These are phyloP conservation scores for Dryadula phaetusa DNA, from an alignment of 2,888 invertebrate genomes.

Conservation along the genomic window DNA sequence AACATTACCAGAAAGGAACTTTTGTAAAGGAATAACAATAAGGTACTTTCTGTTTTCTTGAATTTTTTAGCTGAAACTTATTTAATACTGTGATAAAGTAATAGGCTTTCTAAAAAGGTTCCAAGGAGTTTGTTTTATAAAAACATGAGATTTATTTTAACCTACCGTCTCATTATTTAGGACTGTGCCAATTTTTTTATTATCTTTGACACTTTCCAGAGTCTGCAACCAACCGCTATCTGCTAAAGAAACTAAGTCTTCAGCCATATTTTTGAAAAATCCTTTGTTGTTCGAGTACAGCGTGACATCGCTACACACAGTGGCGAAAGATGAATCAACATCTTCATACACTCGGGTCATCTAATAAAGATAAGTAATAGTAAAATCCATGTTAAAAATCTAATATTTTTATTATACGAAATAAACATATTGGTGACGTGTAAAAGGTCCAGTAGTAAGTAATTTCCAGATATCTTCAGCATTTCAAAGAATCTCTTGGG, in stretches of 20 bases:
- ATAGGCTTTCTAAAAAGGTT: background rate
- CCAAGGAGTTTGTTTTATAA: conserved; percentile 8
- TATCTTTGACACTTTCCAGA: conserved; percentile 85
- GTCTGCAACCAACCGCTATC: conserved; percentile 85
- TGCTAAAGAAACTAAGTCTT: conserved; percentile 82
- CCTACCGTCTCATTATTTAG: conserved; percentile 79
- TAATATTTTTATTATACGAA: too few species aligned
- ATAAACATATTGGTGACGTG: too few species aligned
- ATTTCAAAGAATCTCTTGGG: too few species aligned
- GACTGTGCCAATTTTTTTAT: conserved; percentile 83
- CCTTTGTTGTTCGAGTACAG: conserved; percentile 90
- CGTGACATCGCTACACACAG: conserved; percentile 89
- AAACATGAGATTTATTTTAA: conserved; percentile 11
- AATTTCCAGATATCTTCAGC: too few species aligned
- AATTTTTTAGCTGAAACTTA: conserved; percentile 11
- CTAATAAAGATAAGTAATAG: conserved; percentile 5
- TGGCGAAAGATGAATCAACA: conserved; percentile 80
- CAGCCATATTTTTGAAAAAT: conserved; percentile 88
- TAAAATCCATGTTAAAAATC: too few species aligned
- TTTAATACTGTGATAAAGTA: conserved; percentile 6
- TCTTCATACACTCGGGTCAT: conserved; percentile 71
- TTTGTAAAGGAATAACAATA: conserved; percentile 18
- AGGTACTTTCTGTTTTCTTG: conserved; percentile 22
- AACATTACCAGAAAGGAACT: conserved; percentile 25
- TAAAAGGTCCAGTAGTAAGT: too few species aligned